Evolutionary conservation across 2,797 vertebrate genomes (phyloP).

Genomic region (Acanthurus leucopareius): DNA sequence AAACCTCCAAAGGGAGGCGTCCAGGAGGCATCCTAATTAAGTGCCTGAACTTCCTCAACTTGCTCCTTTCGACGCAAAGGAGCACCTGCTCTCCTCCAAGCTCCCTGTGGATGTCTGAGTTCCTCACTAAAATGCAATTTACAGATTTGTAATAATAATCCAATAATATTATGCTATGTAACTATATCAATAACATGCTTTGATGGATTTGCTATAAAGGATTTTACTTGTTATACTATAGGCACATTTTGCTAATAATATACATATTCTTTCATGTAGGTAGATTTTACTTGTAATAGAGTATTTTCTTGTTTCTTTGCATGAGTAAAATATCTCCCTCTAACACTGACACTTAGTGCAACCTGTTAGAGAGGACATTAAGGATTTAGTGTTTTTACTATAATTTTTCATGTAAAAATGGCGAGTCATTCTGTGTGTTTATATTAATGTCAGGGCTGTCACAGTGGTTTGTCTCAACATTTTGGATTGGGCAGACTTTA

Average conservation of each 20-base stretch:
- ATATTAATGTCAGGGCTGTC: conserved; percentile 16
- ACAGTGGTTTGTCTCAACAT: conserved; percentile 7
- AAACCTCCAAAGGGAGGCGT: no score
- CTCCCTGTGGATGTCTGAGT: no score
- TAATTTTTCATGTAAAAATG: background rate
- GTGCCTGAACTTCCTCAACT: no score
- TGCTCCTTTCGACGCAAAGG: no score
- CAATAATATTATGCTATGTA: no score
- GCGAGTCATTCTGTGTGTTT: background rate
- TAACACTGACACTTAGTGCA: background rate
- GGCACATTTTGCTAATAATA: background rate
- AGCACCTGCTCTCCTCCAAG: no score
- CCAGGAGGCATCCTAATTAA: no score
- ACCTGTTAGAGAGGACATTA: background rate
- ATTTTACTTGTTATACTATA: background rate
- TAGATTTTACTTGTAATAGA: background rate
- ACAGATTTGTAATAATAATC: no score
- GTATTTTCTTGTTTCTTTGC: background rate
- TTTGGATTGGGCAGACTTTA: background rate
- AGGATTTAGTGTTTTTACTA: background rate
- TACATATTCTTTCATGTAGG: background rate
- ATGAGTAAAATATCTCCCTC: background rate
- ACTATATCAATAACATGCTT: no score
- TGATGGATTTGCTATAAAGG: no score
- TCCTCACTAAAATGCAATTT: no score